These are phyloP conservation scores for Oostethus manadensis DNA, from an alignment of 2,113 vertebrate genomes.

Conservation along the genomic window DNA sequence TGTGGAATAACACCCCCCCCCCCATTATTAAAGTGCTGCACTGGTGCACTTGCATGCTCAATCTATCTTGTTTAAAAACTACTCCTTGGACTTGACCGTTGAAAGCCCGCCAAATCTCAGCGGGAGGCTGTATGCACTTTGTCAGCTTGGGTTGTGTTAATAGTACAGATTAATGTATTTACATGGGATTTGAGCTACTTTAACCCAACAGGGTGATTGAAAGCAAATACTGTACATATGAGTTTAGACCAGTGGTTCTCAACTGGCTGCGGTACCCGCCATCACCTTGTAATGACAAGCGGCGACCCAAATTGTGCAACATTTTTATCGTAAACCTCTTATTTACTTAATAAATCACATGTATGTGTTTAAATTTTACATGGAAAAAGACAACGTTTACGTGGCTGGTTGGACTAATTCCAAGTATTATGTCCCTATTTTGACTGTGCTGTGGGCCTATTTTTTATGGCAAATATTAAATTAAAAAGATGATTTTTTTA, in stretches of 20 bases:
- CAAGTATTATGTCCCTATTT: no score
- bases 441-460: no score
- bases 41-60: slow-evolving; percentile 44
- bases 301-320: no score
- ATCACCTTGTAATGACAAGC: no score
- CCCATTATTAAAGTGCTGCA: slow-evolving; percentile 57
- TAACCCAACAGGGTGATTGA: slow-evolving; percentile 55
- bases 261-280: no score
- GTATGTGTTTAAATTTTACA: no score
- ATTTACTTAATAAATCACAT: no score
- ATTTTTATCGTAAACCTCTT: no score
- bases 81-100: slow-evolving; percentile 37
- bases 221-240: slow-evolving; percentile 45
- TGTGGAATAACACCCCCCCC: slow-evolving; percentile 47
- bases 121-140: slow-evolving; percentile 52
- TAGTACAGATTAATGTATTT: slow-evolving; percentile 66
- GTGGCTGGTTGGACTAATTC: no score
- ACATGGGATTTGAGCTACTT: slow-evolving; percentile 60
- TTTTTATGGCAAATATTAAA: no score
- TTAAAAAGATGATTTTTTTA: no score
- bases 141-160: slow-evolving; percentile 54
- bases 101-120: slow-evolving; percentile 53
- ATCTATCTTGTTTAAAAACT: slow-evolving; percentile 63
- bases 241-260: slow-evolving; percentile 22
- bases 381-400: no score